Percentiles rank a stretch among this genome's conserved stretches.
Conservation (phyloP, 2,888 invertebrate genomes). For the Nipponacmea schrenckii region DNA sequence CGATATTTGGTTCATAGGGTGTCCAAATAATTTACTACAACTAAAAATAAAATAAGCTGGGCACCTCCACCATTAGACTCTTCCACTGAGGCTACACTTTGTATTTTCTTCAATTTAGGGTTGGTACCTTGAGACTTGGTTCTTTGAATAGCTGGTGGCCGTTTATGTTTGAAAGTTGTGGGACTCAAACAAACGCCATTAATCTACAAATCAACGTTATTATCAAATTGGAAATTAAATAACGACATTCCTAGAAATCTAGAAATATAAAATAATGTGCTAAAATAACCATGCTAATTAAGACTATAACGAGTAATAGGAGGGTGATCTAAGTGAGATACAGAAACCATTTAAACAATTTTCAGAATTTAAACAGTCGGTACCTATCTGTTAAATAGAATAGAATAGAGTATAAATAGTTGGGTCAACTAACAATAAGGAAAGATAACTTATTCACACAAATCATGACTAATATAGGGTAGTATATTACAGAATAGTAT, state of each 20-base stretch:
- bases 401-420: too few species aligned
- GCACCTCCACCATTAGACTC: constrained; percentile 59
- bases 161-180: constrained; percentile 69
- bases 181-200: constrained; percentile 82
- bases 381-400: too few species aligned
- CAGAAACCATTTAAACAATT: too few species aligned
- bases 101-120: constrained; percentile 63
- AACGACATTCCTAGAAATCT: neutral
- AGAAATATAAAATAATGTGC: too few species aligned
- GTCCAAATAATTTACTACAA: neutral
- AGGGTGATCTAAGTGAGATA: too few species aligned
- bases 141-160: constrained; percentile 77
- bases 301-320: too few species aligned
- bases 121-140: constrained; percentile 93
- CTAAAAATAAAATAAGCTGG: neutral
- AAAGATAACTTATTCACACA: too few species aligned
- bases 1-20: neutral
- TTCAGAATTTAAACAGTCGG: too few species aligned
- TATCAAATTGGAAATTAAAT: constrained; percentile 2
- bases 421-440: too few species aligned
- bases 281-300: too few species aligned
- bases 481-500: too few species aligned
- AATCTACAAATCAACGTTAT: constrained; percentile 72
- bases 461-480: too few species aligned
- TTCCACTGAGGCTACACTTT: constrained; percentile 63